These are phyloP conservation scores for Hetaerina titia DNA, from an alignment of 2,888 invertebrate species.

Conservation along the genomic window DNA sequence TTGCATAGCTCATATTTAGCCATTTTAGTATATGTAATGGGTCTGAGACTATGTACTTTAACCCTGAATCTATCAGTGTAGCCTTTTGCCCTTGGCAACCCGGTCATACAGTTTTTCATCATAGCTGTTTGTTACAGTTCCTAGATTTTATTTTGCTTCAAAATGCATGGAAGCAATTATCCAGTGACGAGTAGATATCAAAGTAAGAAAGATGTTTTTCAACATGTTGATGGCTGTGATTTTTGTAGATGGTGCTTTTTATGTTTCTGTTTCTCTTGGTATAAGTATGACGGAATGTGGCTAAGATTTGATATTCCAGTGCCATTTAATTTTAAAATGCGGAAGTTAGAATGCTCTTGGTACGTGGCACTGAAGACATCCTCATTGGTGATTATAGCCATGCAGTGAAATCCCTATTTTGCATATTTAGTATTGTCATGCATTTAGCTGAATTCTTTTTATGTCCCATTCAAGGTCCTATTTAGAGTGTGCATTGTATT, in stretches of 20 bases:
- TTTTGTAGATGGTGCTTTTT: constrained; percentile 44
- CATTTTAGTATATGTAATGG: background rate
- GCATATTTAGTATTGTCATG: background rate
- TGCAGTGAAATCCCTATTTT: background rate
- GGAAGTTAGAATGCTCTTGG: background rate
- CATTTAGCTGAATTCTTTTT: background rate
- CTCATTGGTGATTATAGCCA: background rate
- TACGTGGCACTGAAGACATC: background rate
- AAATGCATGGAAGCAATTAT: background rate
- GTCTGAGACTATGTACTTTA: background rate
- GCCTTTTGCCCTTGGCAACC: background rate
- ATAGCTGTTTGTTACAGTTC: constrained; percentile 25
- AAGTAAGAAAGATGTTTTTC: background rate
- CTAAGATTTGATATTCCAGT: background rate
- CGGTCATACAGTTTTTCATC: background rate
- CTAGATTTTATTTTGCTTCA: constrained; percentile 4
- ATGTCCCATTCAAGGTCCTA: background rate
- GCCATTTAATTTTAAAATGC: background rate
- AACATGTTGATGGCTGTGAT: constrained; percentile 47
- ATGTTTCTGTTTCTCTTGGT: background rate
- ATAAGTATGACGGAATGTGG: background rate
- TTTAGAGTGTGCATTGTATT: no score
- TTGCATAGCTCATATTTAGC: background rate
- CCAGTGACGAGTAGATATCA: constrained; percentile 12
- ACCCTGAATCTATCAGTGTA: background rate